Percentiles rank a stretch among this genome's conserved stretches.
Evolutionary conservation across 2,113 vertebrate species (phyloP).

Genomic region (Bolborhynchus lineola): DNA sequence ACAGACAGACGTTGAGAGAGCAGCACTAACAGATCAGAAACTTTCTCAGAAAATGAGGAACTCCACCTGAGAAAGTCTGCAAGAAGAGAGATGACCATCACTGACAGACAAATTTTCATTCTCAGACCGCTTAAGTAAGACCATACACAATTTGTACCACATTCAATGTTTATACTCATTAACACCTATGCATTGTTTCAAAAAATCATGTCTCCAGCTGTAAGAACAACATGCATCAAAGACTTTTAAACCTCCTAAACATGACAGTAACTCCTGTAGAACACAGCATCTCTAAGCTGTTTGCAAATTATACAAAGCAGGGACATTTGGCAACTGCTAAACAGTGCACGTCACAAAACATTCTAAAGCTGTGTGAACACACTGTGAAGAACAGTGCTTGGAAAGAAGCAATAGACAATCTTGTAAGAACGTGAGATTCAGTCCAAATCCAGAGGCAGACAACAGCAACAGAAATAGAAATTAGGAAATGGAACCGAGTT

Average conservation of each 20-base stretch:
- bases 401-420: not conserved
- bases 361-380: not conserved
- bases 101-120: not conserved
- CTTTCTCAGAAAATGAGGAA: not conserved
- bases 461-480: not conserved
- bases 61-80: not conserved
- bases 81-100: not conserved
- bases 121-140: not conserved
- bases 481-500: not conserved
- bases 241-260: not conserved
- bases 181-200: fast-evolving
- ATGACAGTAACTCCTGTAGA: not conserved
- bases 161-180: not conserved
- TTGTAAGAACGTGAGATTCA: not conserved
- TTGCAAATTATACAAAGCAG: not conserved
- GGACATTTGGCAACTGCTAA: not conserved
- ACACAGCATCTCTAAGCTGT: not conserved
- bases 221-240: not conserved
- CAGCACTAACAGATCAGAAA: not conserved
- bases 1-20: not conserved
- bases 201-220: not conserved
- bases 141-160: not conserved
- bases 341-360: not conserved
- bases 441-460: not conserved
- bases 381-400: not conserved